Conservation (phyloP, 2,113 vertebrate genomes). For the Callocephalon fimbriatum region DNA sequence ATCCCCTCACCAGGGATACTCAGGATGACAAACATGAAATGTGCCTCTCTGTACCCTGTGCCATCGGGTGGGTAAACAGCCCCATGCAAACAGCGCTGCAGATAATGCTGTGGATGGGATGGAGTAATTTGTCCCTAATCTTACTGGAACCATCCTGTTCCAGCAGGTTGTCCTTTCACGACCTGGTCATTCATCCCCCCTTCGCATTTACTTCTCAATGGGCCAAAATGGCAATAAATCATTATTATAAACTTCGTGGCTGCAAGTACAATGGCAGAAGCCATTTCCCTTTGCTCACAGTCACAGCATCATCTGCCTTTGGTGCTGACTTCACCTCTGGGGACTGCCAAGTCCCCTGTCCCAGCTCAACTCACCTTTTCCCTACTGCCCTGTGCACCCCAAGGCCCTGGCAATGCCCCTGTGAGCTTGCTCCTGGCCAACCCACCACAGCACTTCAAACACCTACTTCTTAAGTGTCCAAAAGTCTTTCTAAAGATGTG, state of each 20-base stretch:
- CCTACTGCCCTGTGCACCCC: accelerated
- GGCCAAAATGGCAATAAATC: not conserved
- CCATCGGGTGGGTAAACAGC: not conserved
- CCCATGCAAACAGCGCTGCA: not conserved
- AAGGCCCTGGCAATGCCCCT: accelerated
- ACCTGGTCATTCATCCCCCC: not conserved
- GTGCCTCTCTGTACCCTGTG: not conserved
- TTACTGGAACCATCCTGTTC: not conserved
- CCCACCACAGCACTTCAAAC: not conserved
- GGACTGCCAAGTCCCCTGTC: not conserved
- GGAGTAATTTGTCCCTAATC: not conserved
- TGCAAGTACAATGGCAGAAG: not conserved
- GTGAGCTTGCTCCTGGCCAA: not conserved
- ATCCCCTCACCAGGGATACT: not conserved
- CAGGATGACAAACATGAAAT: not conserved
- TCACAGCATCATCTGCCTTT: not conserved
- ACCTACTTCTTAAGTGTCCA: not conserved
- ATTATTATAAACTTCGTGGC: not conserved
- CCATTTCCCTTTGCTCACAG: accelerated
- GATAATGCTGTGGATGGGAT: not conserved
- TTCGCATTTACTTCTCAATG: not conserved
- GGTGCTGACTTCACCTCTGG: not conserved
- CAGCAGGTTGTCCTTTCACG: not conserved
- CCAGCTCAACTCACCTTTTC: not conserved
- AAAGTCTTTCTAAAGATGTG: not conserved